Evolutionary conservation across 2,888 invertebrate species (phyloP).

Genomic region (Megaustenia siamemsis): DNA sequence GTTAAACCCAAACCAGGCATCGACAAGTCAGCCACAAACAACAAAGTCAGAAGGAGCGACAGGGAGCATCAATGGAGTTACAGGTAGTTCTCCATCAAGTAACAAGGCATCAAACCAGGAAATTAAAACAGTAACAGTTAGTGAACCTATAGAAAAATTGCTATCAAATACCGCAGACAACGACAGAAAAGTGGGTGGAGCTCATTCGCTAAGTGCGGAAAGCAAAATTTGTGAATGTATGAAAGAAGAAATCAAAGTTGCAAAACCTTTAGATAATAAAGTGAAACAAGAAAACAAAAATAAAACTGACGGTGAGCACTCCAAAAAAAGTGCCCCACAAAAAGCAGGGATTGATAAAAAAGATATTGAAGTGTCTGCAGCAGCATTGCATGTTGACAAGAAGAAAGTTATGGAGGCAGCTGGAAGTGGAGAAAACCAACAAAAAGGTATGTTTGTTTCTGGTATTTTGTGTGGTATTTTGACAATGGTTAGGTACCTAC

Average conservation of each 20-base stretch:
- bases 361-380: neutral
- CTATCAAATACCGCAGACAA: neutral
- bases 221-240: neutral
- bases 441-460: conserved; percentile 5
- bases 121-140: neutral
- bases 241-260: neutral
- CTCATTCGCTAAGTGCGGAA: neutral
- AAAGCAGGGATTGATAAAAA: neutral
- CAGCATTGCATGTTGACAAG: neutral
- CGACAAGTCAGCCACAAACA: neutral
- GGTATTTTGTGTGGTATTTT: neutral
- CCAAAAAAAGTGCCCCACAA: neutral
- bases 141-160: neutral
- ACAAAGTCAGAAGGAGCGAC: neutral
- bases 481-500: too few species aligned
- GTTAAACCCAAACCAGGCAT: neutral
- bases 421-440: neutral
- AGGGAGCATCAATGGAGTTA: neutral
- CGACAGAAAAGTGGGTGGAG: neutral
- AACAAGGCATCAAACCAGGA: neutral
- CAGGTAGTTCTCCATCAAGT: too few species aligned
- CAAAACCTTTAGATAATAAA: too few species aligned
- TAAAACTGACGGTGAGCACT: neutral
- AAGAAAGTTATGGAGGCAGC: neutral
- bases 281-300: conserved; percentile 1